Percentiles rank a stretch among this genome's conserved stretches.
Conservation (phyloP, 30 jellyfish, hydroid and myxozoan genomes). For the Sanderia malayensis region DNA sequence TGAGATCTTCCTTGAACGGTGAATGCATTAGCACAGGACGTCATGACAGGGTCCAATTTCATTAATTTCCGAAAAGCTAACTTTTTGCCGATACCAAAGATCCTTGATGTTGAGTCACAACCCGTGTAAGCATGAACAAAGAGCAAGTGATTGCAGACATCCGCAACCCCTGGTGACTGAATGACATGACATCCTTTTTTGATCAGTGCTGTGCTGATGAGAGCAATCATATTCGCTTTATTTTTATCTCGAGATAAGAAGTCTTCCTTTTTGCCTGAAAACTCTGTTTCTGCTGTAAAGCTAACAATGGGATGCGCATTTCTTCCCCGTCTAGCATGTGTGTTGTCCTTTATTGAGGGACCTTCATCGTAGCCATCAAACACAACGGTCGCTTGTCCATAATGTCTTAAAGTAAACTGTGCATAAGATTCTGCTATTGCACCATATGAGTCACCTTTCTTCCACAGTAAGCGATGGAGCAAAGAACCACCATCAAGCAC, state of each 20-base stretch:
- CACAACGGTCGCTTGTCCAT: conserved; percentile 27
- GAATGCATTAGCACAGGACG: background rate
- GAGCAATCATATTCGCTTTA: conserved; percentile 18
- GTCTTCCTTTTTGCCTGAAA: conserved; percentile 13
- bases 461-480: conserved; percentile 23
- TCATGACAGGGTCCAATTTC: background rate
- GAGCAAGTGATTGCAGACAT: background rate
- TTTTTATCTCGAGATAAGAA: conserved; percentile 9
- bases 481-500: conserved; percentile 41
- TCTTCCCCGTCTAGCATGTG: conserved; percentile 6
- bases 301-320: conserved; percentile 3
- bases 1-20: background rate
- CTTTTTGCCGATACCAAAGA: conserved; percentile 5
- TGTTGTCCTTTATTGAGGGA: conserved; percentile 18
- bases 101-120: background rate
- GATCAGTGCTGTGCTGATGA: conserved; percentile 21
- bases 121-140: background rate
- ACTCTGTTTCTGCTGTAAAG: conserved; percentile 20
- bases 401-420: conserved; percentile 14
- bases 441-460: conserved; percentile 19
- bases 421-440: conserved; percentile 19
- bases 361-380: conserved; percentile 22
- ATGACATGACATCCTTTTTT: conserved; percentile 13
- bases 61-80: background rate
- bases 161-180: conserved; percentile 23